phyloP scores from a whole-genome alignment of 2,113 vertebrate species.

The Steatornis caripensis region DNA sequence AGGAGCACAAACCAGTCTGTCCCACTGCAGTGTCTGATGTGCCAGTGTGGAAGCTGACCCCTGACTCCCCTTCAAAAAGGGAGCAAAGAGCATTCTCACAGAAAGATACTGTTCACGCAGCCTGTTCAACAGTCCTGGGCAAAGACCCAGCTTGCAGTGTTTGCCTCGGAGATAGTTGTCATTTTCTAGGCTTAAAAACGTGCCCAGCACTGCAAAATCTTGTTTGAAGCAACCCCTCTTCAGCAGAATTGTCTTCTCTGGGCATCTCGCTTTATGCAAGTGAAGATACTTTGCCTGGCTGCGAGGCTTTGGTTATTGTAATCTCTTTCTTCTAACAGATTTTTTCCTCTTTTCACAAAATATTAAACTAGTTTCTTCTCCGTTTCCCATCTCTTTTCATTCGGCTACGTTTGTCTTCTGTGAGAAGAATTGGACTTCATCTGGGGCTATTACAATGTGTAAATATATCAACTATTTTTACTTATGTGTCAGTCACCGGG shows the following conservation, averaged over 20 bases:
- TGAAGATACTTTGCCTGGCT: background rate
- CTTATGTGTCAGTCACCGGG: background rate
- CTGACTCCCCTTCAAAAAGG: background rate
- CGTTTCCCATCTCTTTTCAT: background rate
- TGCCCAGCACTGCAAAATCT: background rate
- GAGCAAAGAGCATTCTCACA: background rate
- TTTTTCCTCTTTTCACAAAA: background rate
- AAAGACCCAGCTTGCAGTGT: background rate
- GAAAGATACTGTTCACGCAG: background rate
- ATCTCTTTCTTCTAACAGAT: background rate
- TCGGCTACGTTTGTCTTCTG: background rate
- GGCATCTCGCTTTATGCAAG: background rate
- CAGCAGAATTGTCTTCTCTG: background rate
- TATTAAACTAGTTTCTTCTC: background rate
- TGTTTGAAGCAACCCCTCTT: background rate
- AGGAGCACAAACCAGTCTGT: background rate
- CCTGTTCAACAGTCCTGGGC: background rate
- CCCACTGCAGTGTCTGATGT: background rate
- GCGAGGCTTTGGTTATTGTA: background rate
- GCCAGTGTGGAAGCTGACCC: background rate
- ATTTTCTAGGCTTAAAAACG: slow-evolving; percentile 23
- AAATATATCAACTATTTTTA: background rate
- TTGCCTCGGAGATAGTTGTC: background rate
- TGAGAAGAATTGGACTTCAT: background rate
- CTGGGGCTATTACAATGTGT: background rate